These are phyloP conservation scores for Alligator sinensis DNA, from an alignment of 2,113 vertebrate species.

Conservation along the genomic window DNA sequence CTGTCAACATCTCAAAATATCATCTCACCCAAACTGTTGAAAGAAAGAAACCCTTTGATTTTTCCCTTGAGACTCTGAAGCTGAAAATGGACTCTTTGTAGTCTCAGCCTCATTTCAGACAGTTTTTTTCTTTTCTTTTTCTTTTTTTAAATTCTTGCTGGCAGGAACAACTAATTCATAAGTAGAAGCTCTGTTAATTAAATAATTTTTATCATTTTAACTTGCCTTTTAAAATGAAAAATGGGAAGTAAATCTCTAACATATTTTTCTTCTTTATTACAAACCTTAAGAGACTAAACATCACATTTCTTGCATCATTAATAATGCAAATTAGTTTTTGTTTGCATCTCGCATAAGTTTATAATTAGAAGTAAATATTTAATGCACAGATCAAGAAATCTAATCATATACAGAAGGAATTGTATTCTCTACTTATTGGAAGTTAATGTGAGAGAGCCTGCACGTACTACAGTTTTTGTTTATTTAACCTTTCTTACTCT, in stretches of 20 bases:
- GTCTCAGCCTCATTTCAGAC: slow-evolving; percentile 75
- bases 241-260: slow-evolving; percentile 53
- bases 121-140: slow-evolving; percentile 21
- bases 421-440: slow-evolving; percentile 26
- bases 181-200: slow-evolving; percentile 77
- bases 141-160: slow-evolving; percentile 52
- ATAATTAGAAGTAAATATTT: slow-evolving; percentile 79
- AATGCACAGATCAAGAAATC: slow-evolving; percentile 72
- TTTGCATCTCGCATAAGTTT: slow-evolving; percentile 64
- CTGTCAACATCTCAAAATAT: slow-evolving; percentile 83
- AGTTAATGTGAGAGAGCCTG: slow-evolving; percentile 60
- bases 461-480: slow-evolving; percentile 42
- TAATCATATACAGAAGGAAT: slow-evolving; percentile 29
- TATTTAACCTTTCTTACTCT: slow-evolving; percentile 59
- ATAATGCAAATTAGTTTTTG: slow-evolving; percentile 78
- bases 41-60: slow-evolving; percentile 81
- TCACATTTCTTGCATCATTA: slow-evolving; percentile 74
- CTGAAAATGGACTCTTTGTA: slow-evolving; percentile 82
- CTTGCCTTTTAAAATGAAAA: slow-evolving; percentile 70
- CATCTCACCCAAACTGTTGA: slow-evolving; percentile 80
- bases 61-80: slow-evolving; percentile 73
- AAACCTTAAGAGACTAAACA: slow-evolving; percentile 54
- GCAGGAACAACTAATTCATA: slow-evolving; percentile 73
- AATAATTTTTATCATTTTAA: slow-evolving; percentile 75
- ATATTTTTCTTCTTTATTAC: slow-evolving; percentile 62